Conservation (phyloP, 2,113 vertebrate genomes). For the Glareola pratincola region DNA sequence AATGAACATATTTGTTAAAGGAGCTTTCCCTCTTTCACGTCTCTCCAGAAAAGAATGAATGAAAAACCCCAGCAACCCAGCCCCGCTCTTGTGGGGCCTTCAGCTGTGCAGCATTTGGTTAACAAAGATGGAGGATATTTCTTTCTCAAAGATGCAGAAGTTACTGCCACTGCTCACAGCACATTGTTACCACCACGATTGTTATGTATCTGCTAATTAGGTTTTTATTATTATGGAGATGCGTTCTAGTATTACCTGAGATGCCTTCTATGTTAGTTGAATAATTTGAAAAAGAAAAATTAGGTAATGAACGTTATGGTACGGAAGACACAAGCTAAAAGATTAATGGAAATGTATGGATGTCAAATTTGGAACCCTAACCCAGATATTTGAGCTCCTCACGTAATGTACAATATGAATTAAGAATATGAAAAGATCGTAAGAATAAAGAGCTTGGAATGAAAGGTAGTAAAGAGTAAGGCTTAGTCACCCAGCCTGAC, state of each 20-base stretch:
- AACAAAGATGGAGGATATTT: conserved; percentile 9
- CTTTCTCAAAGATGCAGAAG: neutral
- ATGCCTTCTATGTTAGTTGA: neutral
- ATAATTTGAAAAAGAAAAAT: conserved; percentile 11
- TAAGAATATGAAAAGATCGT: neutral
- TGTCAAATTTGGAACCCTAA: neutral
- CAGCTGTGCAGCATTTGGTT: neutral
- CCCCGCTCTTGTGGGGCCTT: neutral
- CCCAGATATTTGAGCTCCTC: neutral
- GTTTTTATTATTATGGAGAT: neutral
- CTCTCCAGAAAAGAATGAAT: neutral
- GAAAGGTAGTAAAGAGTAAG: neutral
- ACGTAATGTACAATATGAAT: neutral
- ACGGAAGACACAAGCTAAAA: neutral
- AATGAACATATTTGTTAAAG: neutral
- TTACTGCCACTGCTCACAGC: conserved; percentile 13
- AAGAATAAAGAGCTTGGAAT: neutral
- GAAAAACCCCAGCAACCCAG: neutral
- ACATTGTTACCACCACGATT: neutral
- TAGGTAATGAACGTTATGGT: neutral
- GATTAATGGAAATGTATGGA: neutral
- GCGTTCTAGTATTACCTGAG: neutral
- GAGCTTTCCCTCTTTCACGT: neutral
- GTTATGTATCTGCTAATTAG: neutral
- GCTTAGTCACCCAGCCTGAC: neutral